Evolutionary conservation across 2,113 vertebrate genomes (phyloP).

Genomic region (Sitta europaea): DNA sequence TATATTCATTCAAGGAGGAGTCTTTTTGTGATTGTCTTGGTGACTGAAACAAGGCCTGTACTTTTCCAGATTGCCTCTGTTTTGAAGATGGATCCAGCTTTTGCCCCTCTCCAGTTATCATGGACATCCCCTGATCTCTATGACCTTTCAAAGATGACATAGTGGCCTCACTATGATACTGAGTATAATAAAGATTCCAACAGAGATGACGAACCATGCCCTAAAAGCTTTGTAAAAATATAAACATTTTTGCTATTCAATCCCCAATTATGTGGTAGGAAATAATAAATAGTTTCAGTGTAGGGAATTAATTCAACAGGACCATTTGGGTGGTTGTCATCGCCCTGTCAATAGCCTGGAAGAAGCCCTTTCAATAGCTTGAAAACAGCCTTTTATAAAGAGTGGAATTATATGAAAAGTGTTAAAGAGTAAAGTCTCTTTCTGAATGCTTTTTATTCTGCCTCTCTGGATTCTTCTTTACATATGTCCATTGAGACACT

Average conservation of each 20-base stretch:
- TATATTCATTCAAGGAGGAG: neutral
- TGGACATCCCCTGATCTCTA: neutral
- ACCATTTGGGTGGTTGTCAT: constrained; percentile 35
- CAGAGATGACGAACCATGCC: neutral
- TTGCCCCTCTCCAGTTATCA: neutral
- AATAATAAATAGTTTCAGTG: constrained; percentile 45
- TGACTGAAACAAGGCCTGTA: neutral
- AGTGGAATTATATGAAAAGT: constrained; percentile 49
- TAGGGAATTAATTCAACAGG: constrained; percentile 39
- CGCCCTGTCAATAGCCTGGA: constrained; percentile 37
- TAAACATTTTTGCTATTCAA: neutral
- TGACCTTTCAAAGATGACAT: neutral
- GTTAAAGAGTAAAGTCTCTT: constrained; percentile 32
- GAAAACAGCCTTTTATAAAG: constrained; percentile 52
- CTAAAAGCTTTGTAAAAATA: constrained; percentile 29
- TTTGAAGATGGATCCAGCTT: neutral
- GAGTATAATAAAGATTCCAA: neutral
- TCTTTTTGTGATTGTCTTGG: neutral
- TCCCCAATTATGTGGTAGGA: neutral
- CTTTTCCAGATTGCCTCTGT: neutral
- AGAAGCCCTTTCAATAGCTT: constrained; percentile 44
- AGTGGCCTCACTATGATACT: neutral
- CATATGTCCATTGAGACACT: constrained; percentile 1
- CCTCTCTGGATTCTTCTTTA: constrained; percentile 30
- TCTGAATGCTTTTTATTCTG: constrained; percentile 55